Evolutionary conservation across 1,140 invertebrate genomes (phyloP), one percentile per base, ranked within the genome.

Genomic region (Trypoxylus dichotomus): DNA sequence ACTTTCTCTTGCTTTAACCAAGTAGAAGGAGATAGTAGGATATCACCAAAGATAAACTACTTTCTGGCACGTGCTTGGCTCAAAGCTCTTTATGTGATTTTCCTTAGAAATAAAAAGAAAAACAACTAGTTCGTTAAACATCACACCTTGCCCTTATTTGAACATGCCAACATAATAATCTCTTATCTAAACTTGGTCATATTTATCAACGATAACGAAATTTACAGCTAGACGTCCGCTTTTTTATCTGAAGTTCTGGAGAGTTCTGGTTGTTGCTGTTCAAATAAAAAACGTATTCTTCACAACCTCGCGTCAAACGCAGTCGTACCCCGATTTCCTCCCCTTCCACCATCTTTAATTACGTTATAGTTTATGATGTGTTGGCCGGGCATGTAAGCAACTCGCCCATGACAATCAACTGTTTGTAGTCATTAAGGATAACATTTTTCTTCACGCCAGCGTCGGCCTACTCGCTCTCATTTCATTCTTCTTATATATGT

Each of bases 401-500:
- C 60, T 68, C 60, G 60, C 27, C 60, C 27, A 15, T 68, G 27
- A 68, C 60, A 24, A 68, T 27, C 27, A 68, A 68, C 60, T 68
- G 27, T 68, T 68, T 68, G 60, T 68, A 68, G 21, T 68, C 60
- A 68, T 68, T 68, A 68, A 25, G 60, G 60, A 68, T 68, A 68
- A 68, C 60, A 68, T 68, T 68, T 68, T 29, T 68, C 27, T 68
- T 68, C 60, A 29, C 60, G 27, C 60, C 60, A 54, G 47, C 7
- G 47, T 3, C 47, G 47, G 47, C 47, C n/a, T 54, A 54, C 15
- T 7, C 47, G 47, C 15, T 19, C 47, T 19, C 19, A 54, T 54
- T 54, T 54, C 47, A 19, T 54, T n/a, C 19, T 54, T 54, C 15
- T 54, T 19, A 6, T 54, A n/a, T n/a, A n/a, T 54, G 47, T 54